Evolutionary conservation across 2,113 vertebrate genomes (phyloP), one percentile per base, ranked within the genome.

Genomic region (Vulpes vulpes): DNA sequence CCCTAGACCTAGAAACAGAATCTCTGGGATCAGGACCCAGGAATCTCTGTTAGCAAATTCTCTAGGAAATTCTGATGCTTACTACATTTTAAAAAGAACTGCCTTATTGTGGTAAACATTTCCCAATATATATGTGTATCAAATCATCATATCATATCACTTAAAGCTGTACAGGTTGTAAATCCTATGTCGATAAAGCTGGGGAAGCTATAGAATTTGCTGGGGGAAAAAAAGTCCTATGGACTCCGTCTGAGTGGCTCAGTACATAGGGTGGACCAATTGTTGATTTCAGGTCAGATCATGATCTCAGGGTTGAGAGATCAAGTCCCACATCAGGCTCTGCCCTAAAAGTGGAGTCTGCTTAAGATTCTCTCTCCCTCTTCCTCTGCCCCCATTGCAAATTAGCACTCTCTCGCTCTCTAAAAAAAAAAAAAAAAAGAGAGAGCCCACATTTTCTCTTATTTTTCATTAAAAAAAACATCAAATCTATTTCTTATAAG

Each of bases 111-210:
- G 60, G 19, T 2, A 30, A 25, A 25, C 35, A 4, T 43, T 11
- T 43, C 15, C 23, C 57, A 8, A 38, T 8, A 53, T 7, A 25
- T 2, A 14, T 0, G 0, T 22, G 57, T 5, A 30, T 60, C 11
- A 8, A 55, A 8, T 20, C 17, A 35, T 5, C 16, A 20, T 32
- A 38, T 3, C 1, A 1, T 17, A 15, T 8, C 62, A 19, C 22
- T 35, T 11, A 11, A 32, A 32, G 17, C 19, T 32, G 23, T 8
- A n/a, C 49, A 43, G 0, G 9, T 17, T 23, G n/a, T 57, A 9
- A 17, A 16, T 19, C 11, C 0, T 12, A 49, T 14, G 73, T 57
- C 73, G 49, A 8, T 19, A 49, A 87, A 20, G 10, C 35, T n/a
- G 51, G 20, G 49, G 38, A 1, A 2, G 0, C 49, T 43, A 17